A percentile compares a stretch with the other conserved stretches of the same genome.
phyloP scores from a whole-genome alignment of 2,888 invertebrate species.

The Sinhomidia bicolor region DNA sequence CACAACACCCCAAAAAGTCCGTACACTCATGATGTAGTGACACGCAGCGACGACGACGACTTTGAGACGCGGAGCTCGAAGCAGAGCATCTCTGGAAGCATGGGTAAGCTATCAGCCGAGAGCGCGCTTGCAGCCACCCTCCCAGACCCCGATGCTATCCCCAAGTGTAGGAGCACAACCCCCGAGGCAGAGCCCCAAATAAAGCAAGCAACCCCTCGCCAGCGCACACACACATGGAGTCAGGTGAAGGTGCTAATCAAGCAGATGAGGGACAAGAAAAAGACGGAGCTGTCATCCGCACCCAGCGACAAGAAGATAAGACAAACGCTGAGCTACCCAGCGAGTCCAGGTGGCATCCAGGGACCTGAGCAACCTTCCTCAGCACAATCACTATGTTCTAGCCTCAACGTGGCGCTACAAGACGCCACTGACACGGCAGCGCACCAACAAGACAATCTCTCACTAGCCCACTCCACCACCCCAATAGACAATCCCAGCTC shows the following conservation, averaged over 20 bases:
- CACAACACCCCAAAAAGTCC: constrained; percentile 76
- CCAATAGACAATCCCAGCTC: constrained; percentile 49
- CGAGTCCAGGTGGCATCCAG: constrained; percentile 61
- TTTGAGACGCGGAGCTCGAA: constrained; percentile 49
- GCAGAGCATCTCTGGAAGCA: constrained; percentile 64
- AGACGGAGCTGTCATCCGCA: background rate
- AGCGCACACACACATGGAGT: constrained; percentile 75
- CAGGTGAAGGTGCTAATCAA: constrained; percentile 77
- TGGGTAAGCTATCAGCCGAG: constrained; percentile 66
- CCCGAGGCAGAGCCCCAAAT: constrained; percentile 64
- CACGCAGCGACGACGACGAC: constrained; percentile 17
- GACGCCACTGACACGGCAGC: constrained; percentile 37
- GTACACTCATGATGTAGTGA: constrained; percentile 25
- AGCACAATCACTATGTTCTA: background rate
- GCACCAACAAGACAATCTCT: constrained; percentile 21
- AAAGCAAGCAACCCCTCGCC: constrained; percentile 49
- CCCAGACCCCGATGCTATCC: background rate
- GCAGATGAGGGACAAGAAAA: constrained; percentile 71
- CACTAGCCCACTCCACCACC: constrained; percentile 1
- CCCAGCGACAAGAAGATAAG: constrained; percentile 51
- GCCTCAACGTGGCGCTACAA: background rate
- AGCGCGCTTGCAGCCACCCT: background rate
- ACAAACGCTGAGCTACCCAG: constrained; percentile 73
- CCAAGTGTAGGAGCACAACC: constrained; percentile 72
- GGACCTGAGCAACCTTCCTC: constrained; percentile 50